Evolutionary conservation across 2,888 invertebrate species (phyloP).

Genomic region (Pristionchus exspectatus): DNA sequence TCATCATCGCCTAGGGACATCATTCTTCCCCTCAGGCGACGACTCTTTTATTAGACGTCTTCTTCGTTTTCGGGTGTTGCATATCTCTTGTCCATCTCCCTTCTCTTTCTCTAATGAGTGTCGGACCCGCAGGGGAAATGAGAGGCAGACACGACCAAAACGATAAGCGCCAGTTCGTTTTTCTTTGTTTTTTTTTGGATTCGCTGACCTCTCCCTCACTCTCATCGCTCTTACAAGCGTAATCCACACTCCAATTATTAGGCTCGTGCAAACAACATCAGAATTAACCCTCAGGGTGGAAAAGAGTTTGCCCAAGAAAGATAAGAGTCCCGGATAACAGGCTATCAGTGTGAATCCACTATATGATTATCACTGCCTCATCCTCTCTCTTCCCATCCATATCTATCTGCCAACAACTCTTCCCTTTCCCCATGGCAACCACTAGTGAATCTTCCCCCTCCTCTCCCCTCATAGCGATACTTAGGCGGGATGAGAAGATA

Average conservation of each 20-base stretch:
- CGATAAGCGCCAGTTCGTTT: background rate
- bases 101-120: background rate
- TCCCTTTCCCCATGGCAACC: too few species aligned
- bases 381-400: background rate
- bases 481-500: conserved; percentile 41
- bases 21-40: background rate
- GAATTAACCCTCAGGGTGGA: background rate
- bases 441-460: conserved; percentile 21
- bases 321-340: background rate
- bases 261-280: background rate
- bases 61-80: background rate
- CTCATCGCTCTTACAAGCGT: background rate
- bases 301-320: background rate
- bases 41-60: background rate
- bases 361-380: background rate
- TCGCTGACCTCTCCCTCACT: background rate
- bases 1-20: background rate
- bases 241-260: background rate
- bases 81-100: background rate
- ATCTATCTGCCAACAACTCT: too few species aligned
- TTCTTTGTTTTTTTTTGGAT: background rate
- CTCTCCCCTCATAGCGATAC: conserved; percentile 7
- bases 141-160: conserved; percentile 1
- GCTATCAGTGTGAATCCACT: background rate
- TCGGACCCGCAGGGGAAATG: background rate